These are phyloP conservation scores for Netelia virgata DNA, from an alignment of 2,888 invertebrate genomes.

Conservation along the genomic window DNA sequence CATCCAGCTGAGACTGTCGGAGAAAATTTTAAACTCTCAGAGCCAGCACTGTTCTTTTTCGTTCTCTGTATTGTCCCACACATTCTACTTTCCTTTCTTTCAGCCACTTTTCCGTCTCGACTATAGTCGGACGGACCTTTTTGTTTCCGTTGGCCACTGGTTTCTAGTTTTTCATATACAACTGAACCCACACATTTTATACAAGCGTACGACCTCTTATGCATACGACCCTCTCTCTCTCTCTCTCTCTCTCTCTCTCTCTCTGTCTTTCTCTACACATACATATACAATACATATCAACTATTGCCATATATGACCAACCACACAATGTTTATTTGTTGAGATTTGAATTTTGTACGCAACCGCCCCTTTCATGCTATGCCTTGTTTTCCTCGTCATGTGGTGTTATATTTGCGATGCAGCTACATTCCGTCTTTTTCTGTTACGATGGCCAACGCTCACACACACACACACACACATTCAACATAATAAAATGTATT, in stretches of 20 bases:
- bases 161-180: slow-evolving; percentile 14
- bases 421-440: slow-evolving; percentile 10
- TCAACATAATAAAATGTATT: slow-evolving; percentile 71
- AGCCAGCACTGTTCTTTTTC: slow-evolving; percentile 9
- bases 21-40: slow-evolving; percentile 25
- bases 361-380: neutral
- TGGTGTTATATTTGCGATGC: slow-evolving; percentile 30
- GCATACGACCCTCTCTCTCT: neutral
- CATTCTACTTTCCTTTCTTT: slow-evolving; percentile 42
- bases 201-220: neutral
- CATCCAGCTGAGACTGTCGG: slow-evolving; percentile 5
- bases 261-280: neutral
- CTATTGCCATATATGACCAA: slow-evolving; percentile 6
- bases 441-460: neutral
- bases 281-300: slow-evolving; percentile 4
- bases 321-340: slow-evolving; percentile 9
- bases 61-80: slow-evolving; percentile 3
- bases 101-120: slow-evolving; percentile 17
- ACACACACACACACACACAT: slow-evolving; percentile 23
- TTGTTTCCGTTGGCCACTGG: slow-evolving; percentile 25
- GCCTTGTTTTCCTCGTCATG: neutral
- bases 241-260: slow-evolving; percentile 11
- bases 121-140: slow-evolving; percentile 6
- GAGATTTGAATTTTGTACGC: slow-evolving; percentile 42
- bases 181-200: neutral